Evolutionary conservation across 2,113 vertebrate species (phyloP), one percentile per base, ranked within the genome.

Genomic region (Microcebus griseorufus): DNA sequence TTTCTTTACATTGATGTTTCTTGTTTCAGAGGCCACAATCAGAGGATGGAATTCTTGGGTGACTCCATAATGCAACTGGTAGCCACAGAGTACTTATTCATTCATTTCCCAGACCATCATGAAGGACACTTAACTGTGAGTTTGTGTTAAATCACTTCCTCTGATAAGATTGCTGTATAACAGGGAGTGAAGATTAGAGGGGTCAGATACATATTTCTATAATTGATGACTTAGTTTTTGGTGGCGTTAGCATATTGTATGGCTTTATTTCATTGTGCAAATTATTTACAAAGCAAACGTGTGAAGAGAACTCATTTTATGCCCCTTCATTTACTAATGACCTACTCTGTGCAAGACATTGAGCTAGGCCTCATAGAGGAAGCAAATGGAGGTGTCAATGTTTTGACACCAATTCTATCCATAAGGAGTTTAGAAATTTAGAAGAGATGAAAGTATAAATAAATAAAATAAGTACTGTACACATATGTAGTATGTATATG

Each of bases 31-130:
- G 99, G 99, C 96, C 99, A 99, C 97, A 99, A 99, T 98, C 99
- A 99, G 99, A 99, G 99, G 98, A 99, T 99, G 99, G 99, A 99
- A 99, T 99, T 99, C 98, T 98, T 99, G 96, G 99, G 99, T 90
- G 99, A 99, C 98, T 99, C 99, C 39, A 99, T 99, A 98, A 99
- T 99, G 99, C 99, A 99, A 97, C 98, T 99, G 96, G 99, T 99
- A 92, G 99, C 99, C 94, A 99, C 99, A 0, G 99, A 99, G 93
- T 99, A 99, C 98, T 99, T 99, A 97, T 99, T 99, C 98, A 99
- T 99, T 98, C 99, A 99, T 98, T 99, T 99, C 96, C 99, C 99
- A 0, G 99, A 99, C 98, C 99, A 99, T 98, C 99, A 99, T 17
- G 99, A 99, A 98, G 99, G 99, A 97, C 99, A 99, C 98, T 98